Conservation (phyloP, 2,113 vertebrate species). For the Xiphophorus maculatus region DNA sequence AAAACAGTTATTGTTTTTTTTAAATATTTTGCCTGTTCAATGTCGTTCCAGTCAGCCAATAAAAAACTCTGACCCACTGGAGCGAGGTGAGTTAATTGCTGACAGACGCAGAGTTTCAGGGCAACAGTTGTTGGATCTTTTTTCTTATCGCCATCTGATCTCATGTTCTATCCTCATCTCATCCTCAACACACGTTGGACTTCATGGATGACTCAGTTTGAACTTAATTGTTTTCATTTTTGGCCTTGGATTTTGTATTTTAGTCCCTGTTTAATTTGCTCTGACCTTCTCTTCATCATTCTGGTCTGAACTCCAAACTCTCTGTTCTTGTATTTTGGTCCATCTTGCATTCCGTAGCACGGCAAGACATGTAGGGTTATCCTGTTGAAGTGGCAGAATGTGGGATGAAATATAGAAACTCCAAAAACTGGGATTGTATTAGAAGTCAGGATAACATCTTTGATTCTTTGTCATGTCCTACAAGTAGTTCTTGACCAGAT, state of each 20-base stretch:
- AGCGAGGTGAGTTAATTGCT: not conserved
- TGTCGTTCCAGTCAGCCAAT: not conserved
- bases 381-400: no score
- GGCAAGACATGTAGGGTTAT: no score
- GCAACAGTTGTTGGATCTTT: not conserved
- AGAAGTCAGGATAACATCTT: no score
- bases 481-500: no score
- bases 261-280: not conserved
- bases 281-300: not conserved
- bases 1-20: not conserved
- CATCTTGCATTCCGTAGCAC: no score
- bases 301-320: not conserved
- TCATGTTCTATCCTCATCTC: not conserved
- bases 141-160: not conserved
- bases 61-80: not conserved
- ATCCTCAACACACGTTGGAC: not conserved
- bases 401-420: no score
- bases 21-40: not conserved
- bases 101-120: not conserved
- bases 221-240: not conserved
- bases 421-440: no score
- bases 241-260: not conserved
- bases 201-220: not conserved
- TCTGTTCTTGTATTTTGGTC: not conserved
- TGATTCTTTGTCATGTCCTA: no score